Base-by-base conservation (phyloP, 2,797 vertebrate genomes). In the Erethizon dorsatum region DNA sequence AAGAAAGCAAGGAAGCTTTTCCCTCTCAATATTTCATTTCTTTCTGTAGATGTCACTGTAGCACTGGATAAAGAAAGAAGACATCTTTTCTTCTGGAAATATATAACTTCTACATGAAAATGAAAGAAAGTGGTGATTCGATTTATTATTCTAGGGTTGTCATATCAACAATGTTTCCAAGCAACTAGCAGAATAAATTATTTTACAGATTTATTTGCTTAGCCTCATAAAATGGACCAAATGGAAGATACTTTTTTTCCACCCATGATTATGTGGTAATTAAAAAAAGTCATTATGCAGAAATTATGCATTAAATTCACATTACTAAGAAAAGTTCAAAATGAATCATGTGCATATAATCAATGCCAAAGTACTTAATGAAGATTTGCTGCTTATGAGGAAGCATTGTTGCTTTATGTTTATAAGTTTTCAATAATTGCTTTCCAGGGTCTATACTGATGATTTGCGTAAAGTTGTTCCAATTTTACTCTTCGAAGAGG, bases 11-110 rank as follows among this genome's bases (percentile, higher is more conserved):
- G 12, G 41, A 67, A 41, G 0, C 13, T 57, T 82, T 65, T 91
- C 73, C 20, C 5, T 61, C 1, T 75, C 7, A 11, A 87, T 87
- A 78, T 59, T 98, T 50, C 89, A 97, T 18, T 92, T 4, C 95
- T 96, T 98, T 99, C 98, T 99, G 97, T 98, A 99, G 99, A 98
- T 99, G 99, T 99, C 99, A 99, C 98, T 99, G 2, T 96, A 98
- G 83, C 96, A 98, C 91, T 98, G 96, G 96, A 91, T 90, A 98
- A 98, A 96, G 97, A 82, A 98, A 97, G n/a, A 86, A 1, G 15
- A 77, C 0, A 9, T 89, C 73, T 97, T 96, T 83, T 89, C 83
- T 94, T 96, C 88, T 96, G 94, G 96, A 97, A 98, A 93, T 92
- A 82, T 93, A 80, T 83, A 83, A 87, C 73, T 96, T 96, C 84